phyloP scores from a whole-genome alignment of 2,797 vertebrate genomes.

The Psittacula echo region DNA sequence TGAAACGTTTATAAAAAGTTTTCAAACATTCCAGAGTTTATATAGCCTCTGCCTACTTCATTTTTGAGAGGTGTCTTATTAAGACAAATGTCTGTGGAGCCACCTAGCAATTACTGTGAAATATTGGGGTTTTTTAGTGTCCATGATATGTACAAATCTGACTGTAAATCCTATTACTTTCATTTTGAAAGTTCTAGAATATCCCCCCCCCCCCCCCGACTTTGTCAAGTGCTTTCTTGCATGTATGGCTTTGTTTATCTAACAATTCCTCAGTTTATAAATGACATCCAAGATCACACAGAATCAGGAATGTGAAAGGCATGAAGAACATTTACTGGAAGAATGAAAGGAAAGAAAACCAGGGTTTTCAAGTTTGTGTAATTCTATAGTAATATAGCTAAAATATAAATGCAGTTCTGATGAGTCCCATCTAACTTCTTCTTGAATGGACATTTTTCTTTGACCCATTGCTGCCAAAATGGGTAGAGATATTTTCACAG shows the following conservation, averaged over 20 bases:
- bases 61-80: neutral
- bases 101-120: neutral
- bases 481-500: neutral
- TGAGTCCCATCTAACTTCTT: neutral
- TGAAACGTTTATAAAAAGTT: neutral
- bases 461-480: neutral
- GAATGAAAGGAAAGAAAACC: neutral
- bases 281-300: neutral
- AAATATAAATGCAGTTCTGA: neutral
- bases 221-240: neutral
- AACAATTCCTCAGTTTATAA: neutral
- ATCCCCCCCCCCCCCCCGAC: too few relatives aligned
- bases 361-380: neutral
- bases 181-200: neutral
- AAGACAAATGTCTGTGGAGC: neutral
- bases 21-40: neutral
- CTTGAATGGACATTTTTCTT: neutral
- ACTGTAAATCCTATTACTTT: neutral
- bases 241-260: neutral
- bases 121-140: neutral
- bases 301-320: neutral
- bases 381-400: neutral
- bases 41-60: neutral
- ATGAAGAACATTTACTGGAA: neutral
- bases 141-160: neutral